Conservation (phyloP, 2,888 invertebrate species). For the Schizaphis graminum region DNA sequence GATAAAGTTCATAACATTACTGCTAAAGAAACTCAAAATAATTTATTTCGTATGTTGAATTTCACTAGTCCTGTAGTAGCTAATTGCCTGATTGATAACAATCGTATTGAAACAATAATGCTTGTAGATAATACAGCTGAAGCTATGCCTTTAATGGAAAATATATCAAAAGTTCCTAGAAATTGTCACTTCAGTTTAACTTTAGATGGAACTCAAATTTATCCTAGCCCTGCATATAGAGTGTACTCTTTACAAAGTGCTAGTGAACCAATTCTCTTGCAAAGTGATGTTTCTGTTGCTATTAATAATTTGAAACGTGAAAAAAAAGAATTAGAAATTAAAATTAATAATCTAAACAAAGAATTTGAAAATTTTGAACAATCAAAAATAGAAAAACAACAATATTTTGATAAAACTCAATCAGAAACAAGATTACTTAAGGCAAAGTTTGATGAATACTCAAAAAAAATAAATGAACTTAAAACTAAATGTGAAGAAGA, state of each 20-base stretch:
- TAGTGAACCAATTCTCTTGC: constrained; percentile 19
- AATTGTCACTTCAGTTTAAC: constrained; percentile 80
- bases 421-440: constrained; percentile 19
- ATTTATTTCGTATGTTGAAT: constrained; percentile 80
- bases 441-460: constrained; percentile 32
- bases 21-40: constrained; percentile 74
- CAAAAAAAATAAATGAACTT: constrained; percentile 42
- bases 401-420: constrained; percentile 64
- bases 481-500: constrained; percentile 67
- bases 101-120: constrained; percentile 79
- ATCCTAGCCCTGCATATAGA: constrained; percentile 83
- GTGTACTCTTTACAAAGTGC: constrained; percentile 74
- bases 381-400: constrained; percentile 66
- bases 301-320: constrained; percentile 69
- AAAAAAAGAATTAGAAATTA: constrained; percentile 68
- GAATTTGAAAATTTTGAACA: constrained; percentile 69
- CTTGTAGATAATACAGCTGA: constrained; percentile 80
- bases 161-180: constrained; percentile 77
- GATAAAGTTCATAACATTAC: constrained; percentile 64
- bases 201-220: constrained; percentile 78
- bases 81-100: constrained; percentile 88
- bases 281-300: constrained; percentile 54
- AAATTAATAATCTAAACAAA: constrained; percentile 69
- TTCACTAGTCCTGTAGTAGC: constrained; percentile 83
- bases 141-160: constrained; percentile 80